Conservation (phyloP, 2,888 invertebrate species). For the Drosophila bunnanda region DNA sequence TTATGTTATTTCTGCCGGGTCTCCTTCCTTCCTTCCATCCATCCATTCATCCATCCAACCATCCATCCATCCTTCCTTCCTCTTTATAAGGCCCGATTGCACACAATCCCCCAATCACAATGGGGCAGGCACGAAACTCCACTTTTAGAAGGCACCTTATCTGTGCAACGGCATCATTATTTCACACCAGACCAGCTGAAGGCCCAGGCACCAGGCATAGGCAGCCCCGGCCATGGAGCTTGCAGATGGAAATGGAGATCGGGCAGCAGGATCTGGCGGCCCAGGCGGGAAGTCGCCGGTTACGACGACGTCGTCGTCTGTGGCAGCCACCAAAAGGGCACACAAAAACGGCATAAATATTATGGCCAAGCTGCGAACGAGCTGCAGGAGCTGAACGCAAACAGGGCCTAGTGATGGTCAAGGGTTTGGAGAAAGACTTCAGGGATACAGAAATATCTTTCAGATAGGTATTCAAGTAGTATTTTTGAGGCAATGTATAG, state of each 20-base stretch:
- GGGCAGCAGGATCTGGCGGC: conserved; percentile 16
- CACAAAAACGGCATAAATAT: conserved; percentile 74
- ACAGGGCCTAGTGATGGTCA: conserved; percentile 37
- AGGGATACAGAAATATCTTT: neutral
- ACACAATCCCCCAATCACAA: conserved; percentile 58
- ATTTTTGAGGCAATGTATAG: neutral
- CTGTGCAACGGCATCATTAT: conserved; percentile 83
- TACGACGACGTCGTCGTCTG: conserved; percentile 28
- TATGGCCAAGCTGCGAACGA: conserved; percentile 64
- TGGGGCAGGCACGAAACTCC: conserved; percentile 70
- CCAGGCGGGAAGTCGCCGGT: conserved; percentile 14
- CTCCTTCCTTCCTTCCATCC: conserved; percentile 8
- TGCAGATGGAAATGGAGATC: conserved; percentile 29
- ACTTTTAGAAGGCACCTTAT: conserved; percentile 77
- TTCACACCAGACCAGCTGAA: conserved; percentile 77
- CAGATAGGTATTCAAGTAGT: neutral
- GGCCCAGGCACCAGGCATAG: conserved; percentile 19
- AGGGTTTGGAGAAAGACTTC: neutral
- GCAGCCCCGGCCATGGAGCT: conserved; percentile 23
- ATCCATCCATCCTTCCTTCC: conserved; percentile 11
- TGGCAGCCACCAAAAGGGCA: conserved; percentile 64
- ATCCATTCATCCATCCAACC: conserved; percentile 19
- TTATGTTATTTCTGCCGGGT: conserved; percentile 62
- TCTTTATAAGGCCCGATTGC: conserved; percentile 54
- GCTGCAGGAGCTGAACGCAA: conserved; percentile 38